Percentiles rank a stretch among this genome's conserved stretches.
phyloP scores from a whole-genome alignment of 2,888 invertebrate species.

The Catocala sponsa region DNA sequence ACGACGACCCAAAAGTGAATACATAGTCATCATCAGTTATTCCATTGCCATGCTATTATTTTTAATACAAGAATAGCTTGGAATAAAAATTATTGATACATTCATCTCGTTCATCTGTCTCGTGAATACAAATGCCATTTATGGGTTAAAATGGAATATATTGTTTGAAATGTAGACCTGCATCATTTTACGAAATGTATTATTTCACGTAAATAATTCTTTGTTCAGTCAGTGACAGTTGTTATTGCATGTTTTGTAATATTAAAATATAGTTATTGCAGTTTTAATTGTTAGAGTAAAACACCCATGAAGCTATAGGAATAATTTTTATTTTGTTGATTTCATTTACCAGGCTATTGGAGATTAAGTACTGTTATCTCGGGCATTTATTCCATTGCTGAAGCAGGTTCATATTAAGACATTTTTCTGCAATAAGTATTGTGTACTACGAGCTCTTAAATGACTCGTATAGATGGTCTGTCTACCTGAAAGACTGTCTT shows the following conservation, averaged over 20 bases:
- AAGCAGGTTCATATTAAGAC: too few species aligned
- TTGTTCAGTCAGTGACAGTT: constrained; percentile 16
- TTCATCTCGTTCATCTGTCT: constrained; percentile 64
- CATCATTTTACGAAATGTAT: constrained; percentile 38
- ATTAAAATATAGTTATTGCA: constrained; percentile 5
- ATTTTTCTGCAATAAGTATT: too few species aligned
- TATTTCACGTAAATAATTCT: constrained; percentile 36
- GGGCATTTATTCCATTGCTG: too few species aligned
- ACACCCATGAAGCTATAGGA: not conserved
- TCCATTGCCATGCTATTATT: constrained; percentile 17
- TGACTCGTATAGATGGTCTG: too few species aligned
- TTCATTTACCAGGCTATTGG: not conserved
- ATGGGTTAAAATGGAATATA: constrained; percentile 54
- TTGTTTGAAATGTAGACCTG: constrained; percentile 44
- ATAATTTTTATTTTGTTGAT: not conserved
- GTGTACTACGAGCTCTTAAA: too few species aligned
- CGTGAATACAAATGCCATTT: constrained; percentile 50
- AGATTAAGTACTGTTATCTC: too few species aligned
- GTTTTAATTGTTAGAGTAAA: not conserved
- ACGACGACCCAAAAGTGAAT: too few species aligned
- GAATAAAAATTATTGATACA: constrained; percentile 64
- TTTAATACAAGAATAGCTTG: constrained; percentile 32
- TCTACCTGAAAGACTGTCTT: too few species aligned
- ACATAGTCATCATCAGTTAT: constrained; percentile 13
- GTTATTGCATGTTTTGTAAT: constrained; percentile 7